Base-by-base conservation (phyloP, 2,113 vertebrate genomes). In the Malurus cyaneus region DNA sequence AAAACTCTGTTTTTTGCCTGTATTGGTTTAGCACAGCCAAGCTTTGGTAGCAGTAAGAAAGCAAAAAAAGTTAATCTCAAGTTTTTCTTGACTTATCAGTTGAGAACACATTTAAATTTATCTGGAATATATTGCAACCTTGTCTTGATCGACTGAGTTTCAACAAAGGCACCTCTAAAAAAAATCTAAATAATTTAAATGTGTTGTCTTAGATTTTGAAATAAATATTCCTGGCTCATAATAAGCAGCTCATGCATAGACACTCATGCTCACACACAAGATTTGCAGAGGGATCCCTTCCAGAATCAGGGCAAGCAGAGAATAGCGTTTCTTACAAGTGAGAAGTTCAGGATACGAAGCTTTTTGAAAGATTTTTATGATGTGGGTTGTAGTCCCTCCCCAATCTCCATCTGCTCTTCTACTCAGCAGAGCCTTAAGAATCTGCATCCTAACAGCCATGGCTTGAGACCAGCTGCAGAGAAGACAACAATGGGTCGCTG, bases 391-490 rank as follows among this genome's bases (percentile, higher is more conserved):
- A 26, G n/a, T 44, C 23, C 26, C 31, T 88, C 44, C 25, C 26
- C 1, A 2, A 5, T 24, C 13, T 31, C 28, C 41, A 61, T 57
- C 12, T 1, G 0, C 34, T 83, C 52, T 23, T 26, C 53, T 53
- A 72, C 31, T 53, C 31, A 52, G 23, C 3, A 4, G 71, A 88
- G 53, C 31, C 17, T 46, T 46, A 61, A 0, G 10, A 57, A 92
- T 53, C 31, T 59, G 14, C 18, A 67, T 85, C 32, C 60, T 59
- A 80, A 66, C 4, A 12, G 50, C 8, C 49, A 50, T 2, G 7
- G 59, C 25, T 72, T 18, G 6, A 89, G 46, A 80, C 10, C 66
- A 71, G 46, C 25, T 42, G 18, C 13, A 79, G n/a, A 60, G 61
- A 77, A 65, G 23, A 41, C 18, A 50, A 23, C 2, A 41, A 1